phyloP scores from a whole-genome alignment of 2,888 invertebrate genomes.

The Baronia brevicornis region DNA sequence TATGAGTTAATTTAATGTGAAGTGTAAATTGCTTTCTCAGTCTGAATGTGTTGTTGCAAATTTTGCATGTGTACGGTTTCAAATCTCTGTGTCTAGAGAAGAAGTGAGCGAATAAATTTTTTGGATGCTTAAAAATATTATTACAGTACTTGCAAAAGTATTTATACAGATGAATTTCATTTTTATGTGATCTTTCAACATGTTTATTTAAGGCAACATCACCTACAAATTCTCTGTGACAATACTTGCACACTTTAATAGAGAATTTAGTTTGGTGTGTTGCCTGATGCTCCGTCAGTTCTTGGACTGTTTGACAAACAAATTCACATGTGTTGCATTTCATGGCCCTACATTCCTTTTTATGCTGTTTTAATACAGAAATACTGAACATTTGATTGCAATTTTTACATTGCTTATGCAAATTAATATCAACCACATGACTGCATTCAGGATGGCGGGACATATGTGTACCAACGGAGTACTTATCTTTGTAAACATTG shows the following conservation, averaged over 20 bases:
- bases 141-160: constrained; percentile 48
- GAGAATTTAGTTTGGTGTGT: constrained; percentile 35
- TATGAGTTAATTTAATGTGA: constrained; percentile 54
- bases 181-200: constrained; percentile 35
- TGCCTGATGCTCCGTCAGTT: constrained; percentile 37
- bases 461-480: constrained; percentile 27
- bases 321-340: constrained; percentile 39
- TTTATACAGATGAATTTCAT: constrained; percentile 44
- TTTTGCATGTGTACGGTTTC: constrained; percentile 49
- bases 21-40: constrained; percentile 49
- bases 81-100: constrained; percentile 43
- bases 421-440: background rate
- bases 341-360: constrained; percentile 32
- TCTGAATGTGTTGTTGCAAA: constrained; percentile 45
- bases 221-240: constrained; percentile 45
- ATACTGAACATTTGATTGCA: constrained; percentile 28
- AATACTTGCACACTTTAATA: constrained; percentile 40
- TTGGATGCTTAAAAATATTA: constrained; percentile 47
- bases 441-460: constrained; percentile 16
- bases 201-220: constrained; percentile 37
- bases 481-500: constrained; percentile 27
- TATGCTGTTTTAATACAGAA: constrained; percentile 23
- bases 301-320: constrained; percentile 31
- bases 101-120: constrained; percentile 51
- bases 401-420: constrained; percentile 22